Evolutionary conservation across 2,113 vertebrate species (phyloP).

Genomic region (Perognathus longimembris): DNA sequence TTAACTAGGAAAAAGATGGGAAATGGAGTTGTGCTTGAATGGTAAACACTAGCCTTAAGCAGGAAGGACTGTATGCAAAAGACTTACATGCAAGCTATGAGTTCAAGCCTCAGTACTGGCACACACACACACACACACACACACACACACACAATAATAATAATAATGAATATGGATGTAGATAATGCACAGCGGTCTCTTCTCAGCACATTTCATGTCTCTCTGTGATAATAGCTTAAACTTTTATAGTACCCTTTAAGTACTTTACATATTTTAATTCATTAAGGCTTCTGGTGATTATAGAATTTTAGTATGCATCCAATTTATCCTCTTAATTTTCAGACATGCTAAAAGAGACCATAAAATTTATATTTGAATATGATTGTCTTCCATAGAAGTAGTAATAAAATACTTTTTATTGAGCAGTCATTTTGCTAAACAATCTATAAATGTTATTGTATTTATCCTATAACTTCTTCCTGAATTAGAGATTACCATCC

Average conservation of each 20-base stretch:
- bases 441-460: conserved; percentile 33
- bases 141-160: too few relatives aligned
- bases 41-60: too few relatives aligned
- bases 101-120: too few relatives aligned
- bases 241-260: background rate
- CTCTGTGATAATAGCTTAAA: conserved; percentile 25
- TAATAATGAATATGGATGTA: background rate
- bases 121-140: too few relatives aligned
- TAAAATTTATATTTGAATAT: conserved; percentile 34
- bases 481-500: background rate
- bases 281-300: conserved; percentile 44
- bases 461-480: background rate
- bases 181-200: background rate
- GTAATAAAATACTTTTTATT: conserved; percentile 50
- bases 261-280: conserved; percentile 30
- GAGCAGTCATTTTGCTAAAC: conserved; percentile 51
- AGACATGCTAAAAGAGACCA: conserved; percentile 16
- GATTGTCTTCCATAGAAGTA: background rate
- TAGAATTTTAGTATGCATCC: conserved; percentile 40
- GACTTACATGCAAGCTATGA: too few relatives aligned
- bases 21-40: too few relatives aligned
- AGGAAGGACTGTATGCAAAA: too few relatives aligned
- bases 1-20: too few relatives aligned
- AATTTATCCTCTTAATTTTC: conserved; percentile 54
- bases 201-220: background rate